Evolutionary conservation across 2,113 vertebrate genomes (phyloP).

Genomic region (Rousettus leschenaultii): DNA sequence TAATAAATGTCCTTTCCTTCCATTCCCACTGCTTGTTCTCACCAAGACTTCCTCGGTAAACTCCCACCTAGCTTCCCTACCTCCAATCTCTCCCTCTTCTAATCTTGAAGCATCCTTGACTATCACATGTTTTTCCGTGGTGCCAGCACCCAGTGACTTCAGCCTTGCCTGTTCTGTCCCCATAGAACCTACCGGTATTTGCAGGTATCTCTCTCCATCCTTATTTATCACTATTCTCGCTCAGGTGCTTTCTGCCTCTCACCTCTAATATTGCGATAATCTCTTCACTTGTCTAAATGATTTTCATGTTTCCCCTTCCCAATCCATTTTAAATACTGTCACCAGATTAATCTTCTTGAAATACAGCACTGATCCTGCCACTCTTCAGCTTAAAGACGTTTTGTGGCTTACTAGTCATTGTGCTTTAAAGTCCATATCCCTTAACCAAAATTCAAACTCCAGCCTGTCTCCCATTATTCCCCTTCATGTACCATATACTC

Average conservation of each 20-base stretch:
- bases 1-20: not conserved
- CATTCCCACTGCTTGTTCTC: not conserved
- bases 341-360: not conserved
- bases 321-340: not conserved
- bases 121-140: not conserved
- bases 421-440: not conserved
- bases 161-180: not conserved
- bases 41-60: not conserved
- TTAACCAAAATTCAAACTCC: not conserved
- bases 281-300: not conserved
- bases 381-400: not conserved
- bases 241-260: not conserved
- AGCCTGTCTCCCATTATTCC: not conserved
- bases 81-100: not conserved
- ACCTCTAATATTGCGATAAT: not conserved
- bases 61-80: not conserved
- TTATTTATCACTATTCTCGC: not conserved
- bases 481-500: not conserved
- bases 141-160: not conserved
- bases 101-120: not conserved
- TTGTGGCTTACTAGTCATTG: not conserved
- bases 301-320: not conserved
- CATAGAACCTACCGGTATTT: not conserved
- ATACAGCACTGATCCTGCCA: not conserved
- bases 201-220: not conserved